Base-by-base conservation (phyloP, 2,797 vertebrate species). In the Remorina albescens region DNA sequence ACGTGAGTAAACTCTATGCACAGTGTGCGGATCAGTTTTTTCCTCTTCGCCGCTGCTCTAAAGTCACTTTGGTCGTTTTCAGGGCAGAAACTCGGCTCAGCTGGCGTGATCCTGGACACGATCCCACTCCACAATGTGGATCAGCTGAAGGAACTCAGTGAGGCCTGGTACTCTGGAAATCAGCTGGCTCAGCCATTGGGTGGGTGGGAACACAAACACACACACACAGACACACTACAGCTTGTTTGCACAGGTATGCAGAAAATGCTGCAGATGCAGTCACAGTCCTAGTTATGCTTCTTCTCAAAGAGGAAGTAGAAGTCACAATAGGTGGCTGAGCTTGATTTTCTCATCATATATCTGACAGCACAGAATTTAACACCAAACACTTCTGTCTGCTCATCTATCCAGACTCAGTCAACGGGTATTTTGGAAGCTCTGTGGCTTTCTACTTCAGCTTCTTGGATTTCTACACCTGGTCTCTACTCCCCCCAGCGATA, bases 391-490 rank as follows among this genome's bases (percentile, higher is more conserved):
- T 30, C 23, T 61, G 19, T 56, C 16, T 77, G 16, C 18, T 61
- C 8, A 26, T 61, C 59, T 50, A 4, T 85, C 41, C 91, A 96
- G 95, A 96, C 78, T 67, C 77, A 16, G 90, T 96, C 72, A 93
- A 94, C 5, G 74, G 74, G 5, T 96, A 96, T 64, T 96, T 96
- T 41, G 95, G 95, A 30, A 90, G 85, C 53, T 71, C 92, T 1
- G 75, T 96, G 15, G 95, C 88, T 0, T 94, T 95, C 69, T 96
- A 96, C 90, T 96, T 96, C 90, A 94, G 95, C 80, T 96, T 96
- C 70, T 86, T 96, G 6, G 94, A 94, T 64, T 96, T 94, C 91
- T 96, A 96, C 91, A 96, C 94, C 19, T 91, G 93, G 92, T 94
- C 94, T 18, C 86, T 96, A 67, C 76, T 95, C 23, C 94, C 92